Percentiles rank a stretch among this genome's conserved stretches.
These are phyloP conservation scores for Montipora capricornis DNA, from an alignment of 64 coral and sea anemone species.

Conservation along the genomic window DNA sequence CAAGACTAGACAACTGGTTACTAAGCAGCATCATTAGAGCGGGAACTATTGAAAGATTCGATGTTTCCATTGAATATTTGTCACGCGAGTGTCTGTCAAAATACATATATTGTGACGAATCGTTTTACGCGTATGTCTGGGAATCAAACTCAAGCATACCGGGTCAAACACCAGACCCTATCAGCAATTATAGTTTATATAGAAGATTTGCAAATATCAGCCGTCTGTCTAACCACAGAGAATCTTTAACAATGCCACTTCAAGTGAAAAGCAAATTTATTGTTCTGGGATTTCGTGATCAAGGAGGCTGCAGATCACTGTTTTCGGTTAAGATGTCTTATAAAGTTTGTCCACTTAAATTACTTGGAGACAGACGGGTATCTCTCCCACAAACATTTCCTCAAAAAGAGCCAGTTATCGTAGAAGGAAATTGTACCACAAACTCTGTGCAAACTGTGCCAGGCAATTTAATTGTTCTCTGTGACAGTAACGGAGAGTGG, in stretches of 20 bases:
- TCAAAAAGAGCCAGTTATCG: background rate
- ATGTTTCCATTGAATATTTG: background rate
- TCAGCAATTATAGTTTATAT: background rate
- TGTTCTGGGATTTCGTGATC: background rate
- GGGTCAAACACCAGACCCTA: background rate
- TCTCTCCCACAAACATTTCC: background rate
- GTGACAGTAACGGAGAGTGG: background rate
- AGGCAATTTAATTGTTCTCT: background rate
- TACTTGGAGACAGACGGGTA: background rate
- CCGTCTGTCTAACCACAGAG: background rate
- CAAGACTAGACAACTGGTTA: background rate
- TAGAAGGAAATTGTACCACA: background rate
- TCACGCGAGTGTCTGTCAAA: background rate
- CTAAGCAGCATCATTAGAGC: background rate
- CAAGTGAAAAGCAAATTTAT: background rate
- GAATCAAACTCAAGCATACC: background rate
- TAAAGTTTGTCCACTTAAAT: background rate
- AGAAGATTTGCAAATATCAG: background rate
- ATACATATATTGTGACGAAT: background rate
- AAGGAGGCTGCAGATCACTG: background rate
- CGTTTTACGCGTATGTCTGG: background rate
- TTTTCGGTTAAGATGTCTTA: slow-evolving; percentile 7
- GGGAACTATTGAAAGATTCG: background rate
- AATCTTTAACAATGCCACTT: background rate
- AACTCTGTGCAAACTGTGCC: background rate